phyloP scores from a whole-genome alignment of 2,888 invertebrate genomes.

The Thyatira batis region DNA sequence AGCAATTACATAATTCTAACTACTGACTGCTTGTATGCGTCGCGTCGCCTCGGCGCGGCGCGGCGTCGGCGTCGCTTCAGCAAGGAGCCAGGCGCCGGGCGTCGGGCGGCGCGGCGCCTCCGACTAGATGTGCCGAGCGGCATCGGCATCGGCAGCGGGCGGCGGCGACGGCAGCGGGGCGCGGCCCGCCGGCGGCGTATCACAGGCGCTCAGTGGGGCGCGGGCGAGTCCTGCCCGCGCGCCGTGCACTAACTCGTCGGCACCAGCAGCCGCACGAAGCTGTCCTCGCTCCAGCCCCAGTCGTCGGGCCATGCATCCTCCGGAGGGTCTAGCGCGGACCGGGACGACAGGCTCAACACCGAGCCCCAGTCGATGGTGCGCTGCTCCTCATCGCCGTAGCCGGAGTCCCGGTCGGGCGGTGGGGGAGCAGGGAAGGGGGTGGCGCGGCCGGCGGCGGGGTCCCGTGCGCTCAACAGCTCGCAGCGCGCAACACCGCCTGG shows the following conservation, averaged over 20 bases:
- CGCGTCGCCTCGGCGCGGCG: constrained; percentile 48
- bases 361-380: constrained; percentile 96
- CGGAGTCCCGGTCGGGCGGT: constrained; percentile 86
- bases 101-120: constrained; percentile 52
- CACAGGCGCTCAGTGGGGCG: constrained; percentile 76
- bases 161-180: constrained; percentile 34
- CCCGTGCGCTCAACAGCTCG: constrained; percentile 79
- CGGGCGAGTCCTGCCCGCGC: constrained; percentile 77
- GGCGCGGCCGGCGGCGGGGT: constrained; percentile 82
- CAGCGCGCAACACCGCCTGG: constrained; percentile 82
- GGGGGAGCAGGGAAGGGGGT: constrained; percentile 86
- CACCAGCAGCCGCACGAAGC: constrained; percentile 87
- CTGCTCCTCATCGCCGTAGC: constrained; percentile 89
- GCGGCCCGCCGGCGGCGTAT: constrained; percentile 57
- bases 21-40: constrained; percentile 72
- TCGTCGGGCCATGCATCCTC: constrained; percentile 89
- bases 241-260: constrained; percentile 84
- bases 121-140: constrained; percentile 56
- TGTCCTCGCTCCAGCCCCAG: constrained; percentile 85
- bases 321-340: constrained; percentile 92
- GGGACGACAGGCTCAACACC: constrained; percentile 92
- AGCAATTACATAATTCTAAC: constrained; percentile 80
- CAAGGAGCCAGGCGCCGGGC: constrained; percentile 35
- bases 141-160: constrained; percentile 50
- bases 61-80: constrained; percentile 37